Base-by-base conservation (phyloP, 2,113 vertebrate species). In the Poecile atricapillus region DNA sequence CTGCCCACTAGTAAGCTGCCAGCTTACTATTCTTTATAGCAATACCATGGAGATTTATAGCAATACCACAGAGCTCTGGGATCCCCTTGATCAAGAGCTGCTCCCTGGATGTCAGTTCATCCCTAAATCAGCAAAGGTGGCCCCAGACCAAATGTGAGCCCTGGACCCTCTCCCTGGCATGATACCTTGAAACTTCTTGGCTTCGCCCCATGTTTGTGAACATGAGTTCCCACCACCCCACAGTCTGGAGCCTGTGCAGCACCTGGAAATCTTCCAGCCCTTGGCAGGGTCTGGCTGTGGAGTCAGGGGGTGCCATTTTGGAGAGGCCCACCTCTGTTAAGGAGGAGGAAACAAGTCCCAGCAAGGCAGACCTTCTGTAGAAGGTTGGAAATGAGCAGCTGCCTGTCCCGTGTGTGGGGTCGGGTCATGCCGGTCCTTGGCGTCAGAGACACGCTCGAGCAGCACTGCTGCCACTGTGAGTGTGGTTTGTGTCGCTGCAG, bases 401-500 rank as follows among this genome's bases (percentile, higher is more conserved):
- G 79, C 84, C 67, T 44, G 80, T 49, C 76, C 79, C 8, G 0
- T 23, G 81, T 92, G 90, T 87, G 94, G 63, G 96, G 80, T 84
- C 83, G 41, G 85, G 95, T 90, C 93, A 82, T 5, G 5, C 79
- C 58, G 3, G 62, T 84, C 59, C 95, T 86, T 41, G 90, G 90
- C 87, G 56, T 96, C 87, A 94, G 85, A 73, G 63, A 52, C 83
- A 37, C 39, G 27, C 64, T 80, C 1, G 6, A 85, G 89, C 35
- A 0, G 80, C 91, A 44, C 76, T 47, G 93, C 91, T 89, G 92
- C 93, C 84, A n/a, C 95, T 81, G 91, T 30, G 52, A 84, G 44
- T 94, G 95, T 87, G 95, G 94, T 95, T 97, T 94, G 90, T 68
- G 56, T 58, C 74, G 4, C 93, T 93, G 91, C 83, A 27, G 21